Evolutionary conservation across 2,797 vertebrate genomes (phyloP), one percentile per base, ranked within the genome.

Genomic region (Muscicapa comitata): DNA sequence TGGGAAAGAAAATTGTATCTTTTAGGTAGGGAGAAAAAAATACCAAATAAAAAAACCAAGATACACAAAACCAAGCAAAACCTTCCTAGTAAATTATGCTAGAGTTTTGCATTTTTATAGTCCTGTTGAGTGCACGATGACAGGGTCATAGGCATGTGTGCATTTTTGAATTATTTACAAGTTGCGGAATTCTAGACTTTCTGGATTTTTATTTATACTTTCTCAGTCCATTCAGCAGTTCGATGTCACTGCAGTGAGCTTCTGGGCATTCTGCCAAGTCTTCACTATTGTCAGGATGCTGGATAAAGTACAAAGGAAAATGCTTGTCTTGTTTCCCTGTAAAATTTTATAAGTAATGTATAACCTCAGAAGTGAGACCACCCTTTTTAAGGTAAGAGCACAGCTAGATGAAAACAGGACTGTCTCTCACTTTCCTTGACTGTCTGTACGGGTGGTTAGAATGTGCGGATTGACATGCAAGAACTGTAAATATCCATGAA

Each of bases 211-310:
- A 63, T 79, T 76, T 93, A 48, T 89, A 40, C 53, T 86, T 94
- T 62, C 26, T 15, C 42, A 87, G 61, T 68, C 78, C 88, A 51
- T 94, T 94, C 82, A 85, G 58, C 17, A 7, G 50, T 86, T 88
- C 65, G n/a, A 82, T 94, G 71, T 95, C 83, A 71, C 17, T 92
- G 78, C 84, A 92, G 59, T 71, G 72, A 95, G 76, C 54, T 68
- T 53, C 94, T 95, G 77, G 94, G 96, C 88, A 45, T 65, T 77
- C 72, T 94, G 78, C 95, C 95, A 96, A 94, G 61, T 20, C 63
- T 84, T 94, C 92, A 72, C 51, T 89, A 55, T 79, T 94, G 90
- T 94, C 83, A 92, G 75, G 19, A 25, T 90, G 75, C 57, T 95
- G 82, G 90, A 75, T 91, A 67, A 88, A 87, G 80, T 93, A 87